These are phyloP conservation scores for Eudyptes chrysolophus DNA, from an alignment of 2,113 vertebrate genomes.

Conservation along the genomic window DNA sequence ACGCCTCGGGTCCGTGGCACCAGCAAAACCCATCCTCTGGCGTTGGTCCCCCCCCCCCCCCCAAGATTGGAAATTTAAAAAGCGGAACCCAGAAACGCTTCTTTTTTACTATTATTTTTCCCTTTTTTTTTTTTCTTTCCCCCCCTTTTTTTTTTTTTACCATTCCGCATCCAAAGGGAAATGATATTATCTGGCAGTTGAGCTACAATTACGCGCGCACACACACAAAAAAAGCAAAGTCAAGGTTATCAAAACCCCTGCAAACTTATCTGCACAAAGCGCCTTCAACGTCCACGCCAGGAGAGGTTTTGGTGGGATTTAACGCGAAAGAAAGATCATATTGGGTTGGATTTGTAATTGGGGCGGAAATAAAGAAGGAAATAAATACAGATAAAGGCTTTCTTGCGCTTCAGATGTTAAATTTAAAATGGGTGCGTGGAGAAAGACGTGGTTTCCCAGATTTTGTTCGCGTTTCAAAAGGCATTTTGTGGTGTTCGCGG, in stretches of 20 bases:
- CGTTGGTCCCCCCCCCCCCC: background rate
- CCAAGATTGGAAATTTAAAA: too few relatives aligned
- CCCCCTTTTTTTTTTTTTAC: background rate
- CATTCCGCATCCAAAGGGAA: background rate
- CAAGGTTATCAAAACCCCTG: slow-evolving; percentile 72
- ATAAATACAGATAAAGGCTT: background rate
- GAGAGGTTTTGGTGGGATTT: background rate
- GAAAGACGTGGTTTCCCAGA: background rate
- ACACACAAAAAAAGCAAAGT: slow-evolving; percentile 49
- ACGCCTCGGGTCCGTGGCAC: background rate
- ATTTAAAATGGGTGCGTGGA: background rate
- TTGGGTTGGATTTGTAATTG: background rate
- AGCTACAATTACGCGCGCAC: background rate
- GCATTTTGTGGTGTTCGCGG: background rate
- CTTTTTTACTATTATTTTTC: background rate
- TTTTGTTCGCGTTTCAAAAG: background rate
- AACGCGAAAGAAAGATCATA: background rate
- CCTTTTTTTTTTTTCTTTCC: accelerated
- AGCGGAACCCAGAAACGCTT: background rate
- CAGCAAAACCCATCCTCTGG: background rate
- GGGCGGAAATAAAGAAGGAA: background rate
- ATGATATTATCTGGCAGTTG: background rate
- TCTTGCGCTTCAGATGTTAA: background rate
- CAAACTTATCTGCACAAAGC: slow-evolving; percentile 4
- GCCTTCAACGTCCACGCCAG: background rate